These are phyloP conservation scores for Chaetogeoica ovagalla DNA, from an alignment of 2,888 invertebrate species.

Conservation along the genomic window DNA sequence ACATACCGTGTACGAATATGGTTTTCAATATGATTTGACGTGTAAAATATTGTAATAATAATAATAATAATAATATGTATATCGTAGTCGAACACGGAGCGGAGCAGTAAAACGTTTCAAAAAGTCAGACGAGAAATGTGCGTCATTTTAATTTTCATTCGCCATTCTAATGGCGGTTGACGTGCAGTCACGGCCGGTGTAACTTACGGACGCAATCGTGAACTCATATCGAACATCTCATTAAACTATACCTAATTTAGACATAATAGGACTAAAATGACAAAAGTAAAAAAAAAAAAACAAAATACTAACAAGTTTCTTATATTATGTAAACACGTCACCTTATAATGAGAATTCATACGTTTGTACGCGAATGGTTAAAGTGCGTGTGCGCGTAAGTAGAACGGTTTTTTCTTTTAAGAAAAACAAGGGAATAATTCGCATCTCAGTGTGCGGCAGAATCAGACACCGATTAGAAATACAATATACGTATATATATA, in stretches of 20 bases:
- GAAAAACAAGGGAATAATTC: conserved; percentile 2
- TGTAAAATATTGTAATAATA: too few relatives aligned
- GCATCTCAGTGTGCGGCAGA: neutral
- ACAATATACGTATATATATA: too few relatives aligned
- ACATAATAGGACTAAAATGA: conserved; percentile 16
- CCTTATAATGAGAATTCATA: conserved; percentile 32
- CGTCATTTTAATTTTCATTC: neutral
- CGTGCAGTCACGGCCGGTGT: neutral
- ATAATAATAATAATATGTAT: too few relatives aligned
- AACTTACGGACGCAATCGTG: conserved; percentile 1
- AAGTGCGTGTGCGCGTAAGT: neutral
- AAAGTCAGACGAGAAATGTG: neutral
- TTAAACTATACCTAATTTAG: conserved; percentile 35
- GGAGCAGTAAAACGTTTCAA: too few relatives aligned
- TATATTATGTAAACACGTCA: conserved; percentile 35
- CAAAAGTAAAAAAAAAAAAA: neutral
- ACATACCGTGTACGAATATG: too few relatives aligned
- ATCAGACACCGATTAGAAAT: too few relatives aligned
- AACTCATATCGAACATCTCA: conserved; percentile 13
- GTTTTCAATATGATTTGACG: too few relatives aligned
- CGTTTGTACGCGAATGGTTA: neutral
- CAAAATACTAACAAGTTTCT: conserved; percentile 25
- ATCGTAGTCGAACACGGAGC: too few relatives aligned
- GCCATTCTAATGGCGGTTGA: too few relatives aligned
- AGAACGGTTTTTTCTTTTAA: conserved; percentile 2